Evolutionary conservation across 2,888 invertebrate genomes (phyloP).

Genomic region (Patella pellucida): DNA sequence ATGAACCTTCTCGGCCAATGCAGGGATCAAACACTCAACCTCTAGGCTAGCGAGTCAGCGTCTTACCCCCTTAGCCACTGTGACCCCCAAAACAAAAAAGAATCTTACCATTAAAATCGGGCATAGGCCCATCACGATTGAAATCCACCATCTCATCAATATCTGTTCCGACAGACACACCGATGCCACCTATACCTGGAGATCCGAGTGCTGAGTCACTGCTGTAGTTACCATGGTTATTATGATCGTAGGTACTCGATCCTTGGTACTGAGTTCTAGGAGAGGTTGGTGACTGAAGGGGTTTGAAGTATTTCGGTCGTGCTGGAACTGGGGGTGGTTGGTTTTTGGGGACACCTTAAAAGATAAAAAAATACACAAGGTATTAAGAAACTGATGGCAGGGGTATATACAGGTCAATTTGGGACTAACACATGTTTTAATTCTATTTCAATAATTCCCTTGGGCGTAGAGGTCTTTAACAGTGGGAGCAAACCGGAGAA

Average conservation of each 20-base stretch:
- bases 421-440: no score
- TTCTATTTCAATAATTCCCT: no score
- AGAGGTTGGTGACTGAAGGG: constrained; percentile 40
- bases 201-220: constrained; percentile 59
- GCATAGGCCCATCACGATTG: constrained; percentile 33
- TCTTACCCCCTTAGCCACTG: no score
- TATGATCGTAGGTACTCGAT: constrained; percentile 19
- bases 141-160: constrained; percentile 43
- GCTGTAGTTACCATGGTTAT: constrained; percentile 39
- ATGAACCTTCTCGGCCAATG: no score
- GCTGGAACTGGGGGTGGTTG: constrained; percentile 44
- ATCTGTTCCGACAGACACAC: constrained; percentile 37
- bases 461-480: no score
- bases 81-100: no score
- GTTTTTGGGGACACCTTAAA: constrained; percentile 27
- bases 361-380: background rate
- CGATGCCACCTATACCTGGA: constrained; percentile 45
- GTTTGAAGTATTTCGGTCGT: constrained; percentile 49
- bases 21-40: no score
- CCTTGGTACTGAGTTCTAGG: constrained; percentile 36
- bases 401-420: no score
- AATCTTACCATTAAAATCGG: constrained; percentile 32
- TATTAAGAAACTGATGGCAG: background rate
- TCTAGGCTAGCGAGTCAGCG: no score
- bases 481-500: no score